phyloP scores from a whole-genome alignment of 2,888 invertebrate genomes.

The Hypena proboscidalis region DNA sequence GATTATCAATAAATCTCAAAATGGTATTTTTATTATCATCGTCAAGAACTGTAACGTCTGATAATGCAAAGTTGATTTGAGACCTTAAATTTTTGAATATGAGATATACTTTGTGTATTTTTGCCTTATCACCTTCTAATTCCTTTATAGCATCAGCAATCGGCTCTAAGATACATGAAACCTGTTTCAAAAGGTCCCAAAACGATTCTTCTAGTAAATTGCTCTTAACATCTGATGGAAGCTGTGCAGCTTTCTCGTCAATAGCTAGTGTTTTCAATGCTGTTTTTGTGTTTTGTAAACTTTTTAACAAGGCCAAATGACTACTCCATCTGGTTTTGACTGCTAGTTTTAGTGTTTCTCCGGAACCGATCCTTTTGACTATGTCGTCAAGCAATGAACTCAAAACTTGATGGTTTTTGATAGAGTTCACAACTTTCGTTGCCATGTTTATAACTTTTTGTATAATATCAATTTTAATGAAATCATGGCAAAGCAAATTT shows the following conservation, averaged over 20 bases:
- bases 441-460: conserved; percentile 5
- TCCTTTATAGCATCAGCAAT: conserved; percentile 5
- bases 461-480: conserved; percentile 12
- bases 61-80: conserved; percentile 7
- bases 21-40: conserved; percentile 9
- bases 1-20: conserved; percentile 3
- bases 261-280: conserved; percentile 1
- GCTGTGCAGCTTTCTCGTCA: conserved; percentile 1
- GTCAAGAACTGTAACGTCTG: conserved; percentile 5
- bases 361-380: conserved; percentile 4
- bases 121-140: conserved; percentile 9
- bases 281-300: conserved; percentile 8
- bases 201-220: conserved; percentile 11
- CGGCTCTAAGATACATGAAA: conserved; percentile 12
- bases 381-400: neutral
- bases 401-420: conserved; percentile 11
- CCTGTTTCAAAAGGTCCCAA: conserved; percentile 7
- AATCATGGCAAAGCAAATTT: conserved; percentile 16
- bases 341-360: conserved; percentile 16
- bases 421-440: conserved; percentile 13
- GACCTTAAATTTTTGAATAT: conserved; percentile 7
- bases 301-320: conserved; percentile 5
- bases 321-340: conserved; percentile 17
- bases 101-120: conserved; percentile 6
- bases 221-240: conserved; percentile 10